Evolutionary conservation across 1,140 invertebrate species (phyloP), one percentile per base, ranked within the genome.

Genomic region (Phocides pigmalion): DNA sequence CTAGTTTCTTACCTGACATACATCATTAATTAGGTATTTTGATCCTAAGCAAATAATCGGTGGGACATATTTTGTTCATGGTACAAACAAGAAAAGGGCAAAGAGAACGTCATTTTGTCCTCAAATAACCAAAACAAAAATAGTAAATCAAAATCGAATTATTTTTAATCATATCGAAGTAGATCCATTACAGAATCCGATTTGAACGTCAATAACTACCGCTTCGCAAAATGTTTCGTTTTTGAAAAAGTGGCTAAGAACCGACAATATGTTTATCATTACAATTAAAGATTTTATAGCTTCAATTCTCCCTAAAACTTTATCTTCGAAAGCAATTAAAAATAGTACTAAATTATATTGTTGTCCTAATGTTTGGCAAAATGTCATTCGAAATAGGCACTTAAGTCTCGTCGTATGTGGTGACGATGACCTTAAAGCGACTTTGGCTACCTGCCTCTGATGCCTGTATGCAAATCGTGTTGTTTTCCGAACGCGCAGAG

Each of bases 381-480:
- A 85, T 87, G 82, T 87, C 82, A 82, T 69, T 72, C 70, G 66
- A 76, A 79, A 82, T 72, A 76, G 66, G 70, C 69, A 74, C 71
- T 74, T 73, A 77, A 71, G 72, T 78, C 70, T 81, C 76, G 82
- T 83, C 70, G 39, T 75, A 72, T 76, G 64, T 71, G 79, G 82
- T 84, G 84, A 84, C 85, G 83, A 86, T 86, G 88, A 87, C 86
- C 87, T 75, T 78, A 50, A 44, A 64, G 20, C 64, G 62, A 59
- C 70, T 62, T 63, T 68, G 59, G 63, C 79, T 89, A 89, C 86
- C 84, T 85, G 84, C 77, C 77, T 65, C 72, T 66, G 75, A 62
- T 76, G 80, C 76, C 71, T 85, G 72, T 90, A 90, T 90, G 87
- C 84, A 89, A 90, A 90, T 90, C 66, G 66, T 77, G 77, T 83